Base-by-base conservation (phyloP, 2,888 invertebrate species). In the Dicyrtoma fusca region DNA sequence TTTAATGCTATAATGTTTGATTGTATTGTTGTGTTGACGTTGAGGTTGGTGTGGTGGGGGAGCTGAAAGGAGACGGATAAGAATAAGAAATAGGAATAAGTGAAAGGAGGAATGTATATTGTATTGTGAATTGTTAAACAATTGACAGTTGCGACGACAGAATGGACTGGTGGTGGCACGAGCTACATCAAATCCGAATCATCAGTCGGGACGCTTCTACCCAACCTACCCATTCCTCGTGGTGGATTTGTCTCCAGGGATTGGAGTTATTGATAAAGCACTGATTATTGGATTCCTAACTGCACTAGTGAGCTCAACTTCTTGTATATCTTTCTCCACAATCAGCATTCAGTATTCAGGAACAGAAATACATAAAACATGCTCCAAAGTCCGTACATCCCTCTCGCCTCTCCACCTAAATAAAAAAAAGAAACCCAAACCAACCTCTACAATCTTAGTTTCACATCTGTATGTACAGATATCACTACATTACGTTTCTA, bases 241-340 rank as follows among this genome's bases (percentile, higher is more conserved):
- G 21, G 69, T 69, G 61, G 59, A 69, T 25, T 61, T 69, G 51
- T 61, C 34, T 47, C 61, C 61, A 14, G 69, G 69, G n/a, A 47
- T 69, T 34, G 69, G 69, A 61, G 69, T 69, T 26, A 69, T 69
- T 61, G 69, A 69, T 69, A 69, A 69, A 69, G 69, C 69, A 17
- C 73, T 73, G 51, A 59, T 73, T 34, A 59, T 73, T 65, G 73
- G 73, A 34, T 65, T 70, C 34, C 70, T 73, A 6, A 70, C 64
- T 19, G 73, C 73, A 26, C 49, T 73, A 45, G 73, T 73, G 23
- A 73, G 64, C 49, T 13, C 11, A 34, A 14, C 49, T 49, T 49
- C 3, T 49, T 49, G 11, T 49, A n/a, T 49, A 17, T 49, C 19
- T 10, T 13, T 19, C 49, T 3, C 11, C 49, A 49, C 49, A n/a